These are phyloP conservation scores for Plotosus lineatus DNA, from an alignment of 2,113 vertebrate species.

Conservation along the genomic window DNA sequence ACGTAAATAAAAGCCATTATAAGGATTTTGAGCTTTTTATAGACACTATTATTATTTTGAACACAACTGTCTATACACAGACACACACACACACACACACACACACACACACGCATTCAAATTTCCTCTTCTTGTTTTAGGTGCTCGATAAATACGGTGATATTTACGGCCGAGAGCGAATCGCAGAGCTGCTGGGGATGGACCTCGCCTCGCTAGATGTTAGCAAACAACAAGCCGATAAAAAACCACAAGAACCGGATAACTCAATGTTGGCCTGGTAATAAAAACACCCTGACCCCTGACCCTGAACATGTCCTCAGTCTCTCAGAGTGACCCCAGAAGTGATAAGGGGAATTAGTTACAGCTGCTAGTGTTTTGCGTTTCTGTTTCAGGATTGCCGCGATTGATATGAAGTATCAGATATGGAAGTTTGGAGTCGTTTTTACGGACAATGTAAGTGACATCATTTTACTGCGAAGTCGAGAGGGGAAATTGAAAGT, in stretches of 20 bases:
- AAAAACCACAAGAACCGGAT: conserved; percentile 80
- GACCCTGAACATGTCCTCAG: not conserved
- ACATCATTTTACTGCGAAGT: not conserved
- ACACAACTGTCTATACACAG: too few relatives aligned
- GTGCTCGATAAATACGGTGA: conserved; percentile 90
- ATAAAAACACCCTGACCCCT: not conserved
- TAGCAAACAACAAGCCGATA: conserved; percentile 81
- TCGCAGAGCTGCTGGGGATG: conserved; percentile 88
- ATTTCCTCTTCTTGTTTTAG: conserved; percentile 59
- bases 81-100: not conserved
- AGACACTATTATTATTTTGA: too few relatives aligned
- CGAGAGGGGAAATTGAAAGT: not conserved
- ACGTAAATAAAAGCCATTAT: too few relatives aligned
- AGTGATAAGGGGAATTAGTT: not conserved
- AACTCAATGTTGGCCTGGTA: conserved; percentile 83
- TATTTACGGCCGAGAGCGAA: conserved; percentile 88
- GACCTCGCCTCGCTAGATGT: conserved; percentile 87
- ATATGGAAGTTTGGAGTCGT: conserved; percentile 95
- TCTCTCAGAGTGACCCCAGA: not conserved
- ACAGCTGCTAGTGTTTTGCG: not conserved
- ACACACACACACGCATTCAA: not conserved
- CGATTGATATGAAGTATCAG: conserved; percentile 89
- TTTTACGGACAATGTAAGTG: conserved; percentile 88
- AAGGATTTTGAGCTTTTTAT: too few relatives aligned
- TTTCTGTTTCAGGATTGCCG: conserved; percentile 73